Conservation (phyloP, 2,113 vertebrate genomes). For the Laterallus jamaicensis region DNA sequence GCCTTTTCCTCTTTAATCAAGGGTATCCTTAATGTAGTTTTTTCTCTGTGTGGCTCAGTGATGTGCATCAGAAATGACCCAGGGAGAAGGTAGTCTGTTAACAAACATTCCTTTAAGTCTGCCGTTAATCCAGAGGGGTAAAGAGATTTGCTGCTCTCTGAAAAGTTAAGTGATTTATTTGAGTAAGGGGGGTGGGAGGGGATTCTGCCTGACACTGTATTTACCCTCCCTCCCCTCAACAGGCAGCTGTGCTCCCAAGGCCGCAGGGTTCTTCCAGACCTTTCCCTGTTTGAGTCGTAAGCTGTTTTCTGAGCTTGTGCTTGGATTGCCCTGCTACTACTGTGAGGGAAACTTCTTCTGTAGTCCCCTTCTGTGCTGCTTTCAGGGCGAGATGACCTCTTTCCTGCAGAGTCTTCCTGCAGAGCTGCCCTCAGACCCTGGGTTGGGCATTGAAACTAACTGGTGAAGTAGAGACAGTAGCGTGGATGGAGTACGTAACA, state of each 20-base stretch:
- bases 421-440: neutral
- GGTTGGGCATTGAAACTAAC: neutral
- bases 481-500: neutral
- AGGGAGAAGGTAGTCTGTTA: neutral
- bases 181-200: neutral
- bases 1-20: neutral
- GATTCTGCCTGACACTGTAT: neutral
- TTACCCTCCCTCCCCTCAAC: accelerated
- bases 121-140: neutral
- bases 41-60: neutral
- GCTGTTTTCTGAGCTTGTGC: neutral
- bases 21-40: neutral
- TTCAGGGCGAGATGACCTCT: neutral
- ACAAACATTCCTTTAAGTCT: neutral
- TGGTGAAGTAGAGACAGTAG: neutral
- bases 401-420: neutral
- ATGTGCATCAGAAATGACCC: neutral
- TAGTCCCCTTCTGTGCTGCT: neutral
- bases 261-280: neutral
- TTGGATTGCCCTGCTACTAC: neutral
- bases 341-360: neutral
- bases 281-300: accelerated
- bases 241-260: neutral
- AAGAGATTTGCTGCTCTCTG: slow-evolving; percentile 25
- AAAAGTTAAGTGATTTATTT: slow-evolving; percentile 47